Conservation (phyloP, 2,113 vertebrate species). For the Colaptes auratus region DNA sequence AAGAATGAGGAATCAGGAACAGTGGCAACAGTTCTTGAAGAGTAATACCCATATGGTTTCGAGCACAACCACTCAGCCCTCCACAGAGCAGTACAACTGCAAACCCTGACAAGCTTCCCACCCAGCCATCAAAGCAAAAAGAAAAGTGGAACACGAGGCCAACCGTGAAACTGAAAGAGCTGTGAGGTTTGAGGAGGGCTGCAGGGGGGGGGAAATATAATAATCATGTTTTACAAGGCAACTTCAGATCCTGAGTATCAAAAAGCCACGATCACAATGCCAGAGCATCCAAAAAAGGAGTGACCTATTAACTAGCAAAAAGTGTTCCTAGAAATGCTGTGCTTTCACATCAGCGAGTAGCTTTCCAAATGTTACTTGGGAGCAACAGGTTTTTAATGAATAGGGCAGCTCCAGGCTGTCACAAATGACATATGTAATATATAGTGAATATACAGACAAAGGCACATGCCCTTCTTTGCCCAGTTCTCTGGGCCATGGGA, state of each 20-base stretch:
- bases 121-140: constrained; percentile 52
- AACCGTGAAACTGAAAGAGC: constrained; percentile 50
- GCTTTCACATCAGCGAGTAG: no score
- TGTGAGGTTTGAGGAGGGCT: constrained; percentile 33
- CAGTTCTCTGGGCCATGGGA: not conserved
- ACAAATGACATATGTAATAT: not conserved
- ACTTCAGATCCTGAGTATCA: constrained; percentile 36
- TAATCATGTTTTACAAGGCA: constrained; percentile 59
- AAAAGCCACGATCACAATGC: not conserved
- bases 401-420: not conserved
- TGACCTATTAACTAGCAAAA: not conserved
- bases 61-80: constrained; percentile 2
- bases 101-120: constrained; percentile 35
- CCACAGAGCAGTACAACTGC: constrained; percentile 1
- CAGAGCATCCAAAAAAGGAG: not conserved
- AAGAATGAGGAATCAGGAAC: not conserved
- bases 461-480: not conserved
- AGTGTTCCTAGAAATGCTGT: not conserved
- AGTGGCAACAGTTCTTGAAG: not conserved
- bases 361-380: not conserved
- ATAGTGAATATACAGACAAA: not conserved
- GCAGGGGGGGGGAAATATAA: not conserved
- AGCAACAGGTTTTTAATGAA: not conserved
- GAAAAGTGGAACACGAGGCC: constrained; percentile 31
- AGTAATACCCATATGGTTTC: constrained; percentile 28